Conservation (phyloP, 2,797 vertebrate genomes). For the Columba guinea region DNA sequence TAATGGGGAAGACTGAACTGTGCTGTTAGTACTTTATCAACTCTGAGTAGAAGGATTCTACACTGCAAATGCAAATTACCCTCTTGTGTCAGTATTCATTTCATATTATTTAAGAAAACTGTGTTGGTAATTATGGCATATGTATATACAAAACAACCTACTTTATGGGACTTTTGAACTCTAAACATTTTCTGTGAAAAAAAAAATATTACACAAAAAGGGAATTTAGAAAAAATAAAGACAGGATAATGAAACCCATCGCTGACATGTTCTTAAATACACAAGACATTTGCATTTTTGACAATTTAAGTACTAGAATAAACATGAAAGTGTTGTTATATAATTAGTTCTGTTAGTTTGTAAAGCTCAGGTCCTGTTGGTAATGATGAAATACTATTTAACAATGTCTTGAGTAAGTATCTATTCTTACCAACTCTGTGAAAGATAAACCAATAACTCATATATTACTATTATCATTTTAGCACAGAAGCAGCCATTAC, state of each 20-base stretch:
- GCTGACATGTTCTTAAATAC: neutral
- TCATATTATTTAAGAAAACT: neutral
- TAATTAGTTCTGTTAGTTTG: neutral
- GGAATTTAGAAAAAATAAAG: neutral
- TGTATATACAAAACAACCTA: neutral
- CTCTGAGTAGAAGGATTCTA: neutral
- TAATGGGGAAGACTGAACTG: neutral
- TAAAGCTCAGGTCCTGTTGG: neutral
- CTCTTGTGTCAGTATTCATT: neutral
- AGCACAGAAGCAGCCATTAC: neutral
- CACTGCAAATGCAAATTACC: neutral
- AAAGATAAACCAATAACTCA: neutral
- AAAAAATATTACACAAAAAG: neutral
- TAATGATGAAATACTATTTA: slow-evolving; percentile 1
- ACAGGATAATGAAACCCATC: neutral
- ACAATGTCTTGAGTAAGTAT: neutral
- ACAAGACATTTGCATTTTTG: neutral
- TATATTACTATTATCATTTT: neutral
- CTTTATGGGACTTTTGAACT: neutral
- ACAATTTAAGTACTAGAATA: neutral
- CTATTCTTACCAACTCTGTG: neutral
- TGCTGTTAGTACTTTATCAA: neutral
- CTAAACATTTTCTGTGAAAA: neutral
- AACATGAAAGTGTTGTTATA: neutral
- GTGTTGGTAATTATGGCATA: neutral